Percentiles rank a stretch among this genome's conserved stretches.
Conservation (phyloP, 2,113 vertebrate genomes). For the Alethe diademata region DNA sequence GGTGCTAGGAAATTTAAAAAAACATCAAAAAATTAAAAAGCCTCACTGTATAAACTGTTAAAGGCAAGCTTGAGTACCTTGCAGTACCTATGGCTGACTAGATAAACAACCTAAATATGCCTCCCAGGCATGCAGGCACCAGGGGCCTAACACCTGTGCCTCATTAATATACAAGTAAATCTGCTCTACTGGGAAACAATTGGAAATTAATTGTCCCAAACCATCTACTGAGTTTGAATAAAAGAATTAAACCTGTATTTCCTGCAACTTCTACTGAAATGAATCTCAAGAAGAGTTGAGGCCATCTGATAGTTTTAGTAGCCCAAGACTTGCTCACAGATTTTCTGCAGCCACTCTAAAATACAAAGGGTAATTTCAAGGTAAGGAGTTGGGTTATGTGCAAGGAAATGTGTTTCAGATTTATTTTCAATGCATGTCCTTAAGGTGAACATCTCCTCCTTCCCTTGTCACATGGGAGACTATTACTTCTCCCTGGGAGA, state of each 20-base stretch:
- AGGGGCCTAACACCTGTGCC: constrained; percentile 86
- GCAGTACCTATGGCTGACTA: constrained; percentile 80
- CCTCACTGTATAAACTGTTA: constrained; percentile 80
- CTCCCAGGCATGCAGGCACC: constrained; percentile 81
- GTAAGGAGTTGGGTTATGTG: background rate
- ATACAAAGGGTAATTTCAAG: constrained; percentile 8
- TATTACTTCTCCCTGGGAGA: constrained; percentile 39
- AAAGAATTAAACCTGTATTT: constrained; percentile 76
- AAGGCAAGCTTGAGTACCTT: constrained; percentile 79
- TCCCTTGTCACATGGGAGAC: background rate
- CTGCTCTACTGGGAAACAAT: constrained; percentile 84
- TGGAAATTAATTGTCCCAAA: constrained; percentile 89
- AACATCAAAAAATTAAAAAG: constrained; percentile 74
- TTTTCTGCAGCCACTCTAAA: constrained; percentile 20
- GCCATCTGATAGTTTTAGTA: constrained; percentile 30
- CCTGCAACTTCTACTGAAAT: constrained; percentile 60
- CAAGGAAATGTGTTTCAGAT: constrained; percentile 4
- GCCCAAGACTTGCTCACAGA: background rate
- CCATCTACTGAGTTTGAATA: constrained; percentile 81
- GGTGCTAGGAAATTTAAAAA: constrained; percentile 78
- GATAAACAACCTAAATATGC: constrained; percentile 84
- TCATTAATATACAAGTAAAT: constrained; percentile 88
- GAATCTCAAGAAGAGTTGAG: constrained; percentile 54
- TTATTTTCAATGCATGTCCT: constrained; percentile 31
- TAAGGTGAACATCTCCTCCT: constrained; percentile 39